These are phyloP conservation scores for Flexamia atlantica DNA, from an alignment of 2,888 invertebrate species.

Conservation along the genomic window DNA sequence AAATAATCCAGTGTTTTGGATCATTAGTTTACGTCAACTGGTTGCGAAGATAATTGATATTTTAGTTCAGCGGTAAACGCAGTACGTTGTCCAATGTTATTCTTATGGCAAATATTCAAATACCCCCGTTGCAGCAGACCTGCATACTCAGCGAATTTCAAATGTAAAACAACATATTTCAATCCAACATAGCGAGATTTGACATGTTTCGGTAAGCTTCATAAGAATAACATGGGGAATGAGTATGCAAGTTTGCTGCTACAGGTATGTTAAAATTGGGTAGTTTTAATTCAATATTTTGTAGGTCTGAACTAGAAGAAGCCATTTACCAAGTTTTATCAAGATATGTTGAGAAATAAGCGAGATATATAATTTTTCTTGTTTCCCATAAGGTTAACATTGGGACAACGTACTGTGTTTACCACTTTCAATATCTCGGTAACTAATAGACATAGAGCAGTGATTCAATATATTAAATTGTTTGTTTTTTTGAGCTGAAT, in stretches of 20 bases:
- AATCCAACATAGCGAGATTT: neutral
- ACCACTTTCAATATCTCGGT: too few relatives aligned
- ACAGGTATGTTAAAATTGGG: neutral
- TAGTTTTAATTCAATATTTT: neutral
- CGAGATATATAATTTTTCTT: too few relatives aligned
- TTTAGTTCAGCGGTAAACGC: too few relatives aligned
- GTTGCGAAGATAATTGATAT: too few relatives aligned
- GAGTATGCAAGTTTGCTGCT: neutral
- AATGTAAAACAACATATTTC: neutral
- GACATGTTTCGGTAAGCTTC: neutral
- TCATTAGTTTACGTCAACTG: too few relatives aligned
- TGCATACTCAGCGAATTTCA: slow-evolving; percentile 5
- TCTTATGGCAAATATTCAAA: neutral
- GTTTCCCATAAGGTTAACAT: too few relatives aligned
- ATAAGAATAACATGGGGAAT: neutral
- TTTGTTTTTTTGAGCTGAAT: too few relatives aligned
- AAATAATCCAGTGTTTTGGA: too few relatives aligned
- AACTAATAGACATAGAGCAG: too few relatives aligned
- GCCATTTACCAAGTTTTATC: neutral
- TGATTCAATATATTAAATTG: too few relatives aligned
- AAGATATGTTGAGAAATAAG: neutral
- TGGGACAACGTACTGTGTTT: too few relatives aligned
- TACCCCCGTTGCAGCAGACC: slow-evolving; percentile 7
- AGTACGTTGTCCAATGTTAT: too few relatives aligned
- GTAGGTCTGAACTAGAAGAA: neutral